phyloP scores from a whole-genome alignment of 2,888 invertebrate genomes.

The Cheilosia scutellata region DNA sequence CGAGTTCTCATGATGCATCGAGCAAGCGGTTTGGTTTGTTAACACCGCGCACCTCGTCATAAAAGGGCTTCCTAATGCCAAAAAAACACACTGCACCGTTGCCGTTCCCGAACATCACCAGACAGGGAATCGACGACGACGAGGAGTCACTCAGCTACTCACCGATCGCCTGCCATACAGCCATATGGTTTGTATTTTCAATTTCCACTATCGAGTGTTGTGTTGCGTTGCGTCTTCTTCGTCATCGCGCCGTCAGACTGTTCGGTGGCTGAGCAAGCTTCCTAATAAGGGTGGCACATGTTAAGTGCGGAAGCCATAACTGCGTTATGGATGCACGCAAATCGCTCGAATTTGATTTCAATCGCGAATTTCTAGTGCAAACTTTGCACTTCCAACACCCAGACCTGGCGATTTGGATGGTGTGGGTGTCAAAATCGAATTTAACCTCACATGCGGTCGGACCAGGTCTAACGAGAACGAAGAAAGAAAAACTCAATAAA shows the following conservation, averaged over 20 bases:
- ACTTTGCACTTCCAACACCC: slow-evolving; percentile 76
- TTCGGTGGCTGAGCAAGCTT: slow-evolving; percentile 80
- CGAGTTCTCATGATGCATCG: slow-evolving; percentile 64
- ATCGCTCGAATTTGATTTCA: slow-evolving; percentile 81
- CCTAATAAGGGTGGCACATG: slow-evolving; percentile 84
- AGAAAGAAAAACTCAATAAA: slow-evolving; percentile 29
- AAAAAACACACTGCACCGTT: slow-evolving; percentile 38
- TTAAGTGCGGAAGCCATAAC: slow-evolving; percentile 83
- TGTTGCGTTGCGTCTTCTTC: slow-evolving; percentile 39
- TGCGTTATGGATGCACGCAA: slow-evolving; percentile 82
- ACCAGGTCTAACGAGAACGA: slow-evolving; percentile 39
- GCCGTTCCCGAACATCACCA: slow-evolving; percentile 17
- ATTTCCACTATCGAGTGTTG: slow-evolving; percentile 20
- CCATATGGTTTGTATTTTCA: slow-evolving; percentile 43
- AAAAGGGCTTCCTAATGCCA: slow-evolving; percentile 75
- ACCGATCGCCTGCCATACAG: slow-evolving; percentile 28
- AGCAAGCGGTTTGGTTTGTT: slow-evolving; percentile 58
- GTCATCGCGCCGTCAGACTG: slow-evolving; percentile 65
- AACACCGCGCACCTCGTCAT: slow-evolving; percentile 70
- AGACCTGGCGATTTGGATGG: slow-evolving; percentile 46
- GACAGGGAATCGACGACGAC: slow-evolving; percentile 21
- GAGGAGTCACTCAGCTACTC: slow-evolving; percentile 41
- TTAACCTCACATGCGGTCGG: slow-evolving; percentile 77
- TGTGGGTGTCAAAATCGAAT: slow-evolving; percentile 77
- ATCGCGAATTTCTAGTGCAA: slow-evolving; percentile 77